Evolutionary conservation across 2,888 invertebrate species (phyloP), one percentile per base, ranked within the genome.

Genomic region (Marronus borbonicus): DNA sequence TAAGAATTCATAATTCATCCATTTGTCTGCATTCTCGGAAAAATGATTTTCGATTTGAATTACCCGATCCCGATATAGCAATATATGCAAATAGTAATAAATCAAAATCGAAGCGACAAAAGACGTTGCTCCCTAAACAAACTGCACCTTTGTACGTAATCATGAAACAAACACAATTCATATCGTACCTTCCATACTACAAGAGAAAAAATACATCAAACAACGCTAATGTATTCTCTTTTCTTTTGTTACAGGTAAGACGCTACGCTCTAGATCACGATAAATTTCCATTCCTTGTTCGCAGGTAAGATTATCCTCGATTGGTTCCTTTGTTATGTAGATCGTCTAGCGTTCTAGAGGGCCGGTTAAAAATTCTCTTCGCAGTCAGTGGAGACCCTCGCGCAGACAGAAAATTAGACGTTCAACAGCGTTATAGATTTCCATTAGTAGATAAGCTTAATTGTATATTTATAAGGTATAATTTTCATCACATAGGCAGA

Each of bases 381-480:
- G 28, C 72, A 44, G 36, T 20, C 55, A 20, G 39, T 39, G 20
- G 24, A 24, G 24, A 24, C 24, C 24, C 24, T 44, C 44, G 44
- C 44, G 12, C 8, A 44, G 44, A 44, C 44, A 74, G 72, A 74
- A 74, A 60, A 74, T 74, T 60, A 60, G 62, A 60, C 72, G 14
- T 60, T 49, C 55, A 58, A 58, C 72, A 36, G 24, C 60, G 68
- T 24, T 68, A 68, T 68, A 74, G 72, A 74, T 74, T 74, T 62
- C 60, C 72, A 60, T 74, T 60, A 60, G 20, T 74, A 74, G 72
- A 74, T 74, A 74, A 44, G 44, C 20, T 24, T 74, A 74, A 74
- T 74, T 74, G 72, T 74, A 74, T 74, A 74, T 74, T 74, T 74
- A 74, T 60, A 49, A 60, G 44, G 44, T 49, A 74, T 60, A 62